These are phyloP conservation scores for Macrosteles quadrilineatus DNA, from an alignment of 1,140 invertebrate genomes.

Conservation along the genomic window DNA sequence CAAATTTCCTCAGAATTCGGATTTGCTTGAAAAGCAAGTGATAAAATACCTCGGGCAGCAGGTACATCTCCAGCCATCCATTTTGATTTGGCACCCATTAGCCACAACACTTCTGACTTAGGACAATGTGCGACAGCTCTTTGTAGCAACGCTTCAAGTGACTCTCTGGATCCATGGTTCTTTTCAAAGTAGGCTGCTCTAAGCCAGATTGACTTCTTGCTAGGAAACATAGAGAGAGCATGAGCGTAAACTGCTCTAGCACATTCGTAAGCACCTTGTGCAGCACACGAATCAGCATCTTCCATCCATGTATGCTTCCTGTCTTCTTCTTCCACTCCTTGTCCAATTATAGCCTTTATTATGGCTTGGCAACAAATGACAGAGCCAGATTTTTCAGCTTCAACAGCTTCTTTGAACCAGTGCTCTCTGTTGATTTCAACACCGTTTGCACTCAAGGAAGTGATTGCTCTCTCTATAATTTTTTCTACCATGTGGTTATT, in stretches of 20 bases:
- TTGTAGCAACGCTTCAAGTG: conserved; percentile 85
- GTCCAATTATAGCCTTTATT: conserved; percentile 83
- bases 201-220: conserved; percentile 98
- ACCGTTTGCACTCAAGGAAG: conserved; percentile 90
- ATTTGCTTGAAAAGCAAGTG: conserved; percentile 92
- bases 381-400: conserved; percentile 94
- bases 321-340: conserved; percentile 96
- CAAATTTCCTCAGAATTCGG: conserved; percentile 99
- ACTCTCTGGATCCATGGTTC: conserved; percentile 89
- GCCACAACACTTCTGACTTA: conserved; percentile 94
- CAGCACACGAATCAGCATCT: conserved; percentile 93
- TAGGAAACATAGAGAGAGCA: conserved; percentile 87
- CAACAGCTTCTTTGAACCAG: conserved; percentile 98
- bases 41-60: conserved; percentile 88
- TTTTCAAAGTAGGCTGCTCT: conserved; percentile 97
- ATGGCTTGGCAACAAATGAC: conserved; percentile 94
- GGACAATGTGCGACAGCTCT: conserved; percentile 96
- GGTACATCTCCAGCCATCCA: conserved; percentile 97
- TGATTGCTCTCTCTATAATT: conserved; percentile 94
- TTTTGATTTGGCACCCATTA: conserved; percentile 99
- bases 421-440: conserved; percentile 99
- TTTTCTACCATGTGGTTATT: conserved; percentile 96
- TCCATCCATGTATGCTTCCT: conserved; percentile 99
- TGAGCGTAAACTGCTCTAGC: conserved; percentile 94
- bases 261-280: conserved; percentile 91